These are phyloP conservation scores for Hyperoplus lanceolatus DNA, from an alignment of 2,797 vertebrate genomes.

Conservation along the genomic window DNA sequence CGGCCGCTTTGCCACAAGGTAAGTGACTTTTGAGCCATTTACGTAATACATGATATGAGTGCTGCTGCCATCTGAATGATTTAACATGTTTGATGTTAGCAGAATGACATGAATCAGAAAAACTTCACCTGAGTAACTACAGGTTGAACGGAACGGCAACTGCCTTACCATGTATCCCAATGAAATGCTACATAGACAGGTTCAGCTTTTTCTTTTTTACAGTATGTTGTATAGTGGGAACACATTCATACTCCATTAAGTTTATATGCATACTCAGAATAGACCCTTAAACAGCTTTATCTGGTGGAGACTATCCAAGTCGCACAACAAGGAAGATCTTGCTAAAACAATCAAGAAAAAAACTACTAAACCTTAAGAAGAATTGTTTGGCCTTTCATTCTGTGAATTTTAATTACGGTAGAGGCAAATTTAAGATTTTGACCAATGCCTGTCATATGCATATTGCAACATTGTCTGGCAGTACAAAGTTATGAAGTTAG, in stretches of 20 bases:
- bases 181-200: not conserved
- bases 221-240: not conserved
- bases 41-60: conserved; percentile 43
- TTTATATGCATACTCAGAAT: not conserved
- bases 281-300: not conserved
- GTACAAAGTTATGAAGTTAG: not conserved
- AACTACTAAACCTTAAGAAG: not conserved
- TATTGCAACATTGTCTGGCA: not conserved
- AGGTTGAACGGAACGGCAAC: conserved; percentile 17
- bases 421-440: not conserved
- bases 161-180: not conserved
- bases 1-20: conserved; percentile 94
- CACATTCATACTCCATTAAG: not conserved
- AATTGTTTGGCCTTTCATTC: not conserved
- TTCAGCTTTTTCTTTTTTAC: not conserved
- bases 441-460: not conserved
- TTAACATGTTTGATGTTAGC: conserved; percentile 11
- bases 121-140: conserved; percentile 5
- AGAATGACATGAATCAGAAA: not conserved
- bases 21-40: conserved; percentile 78
- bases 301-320: not conserved
- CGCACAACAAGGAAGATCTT: not conserved
- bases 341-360: not conserved
- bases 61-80: conserved; percentile 36
- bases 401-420: not conserved